Conservation (phyloP, 2,113 vertebrate genomes). For the Phalacrocorax brasilianus region DNA sequence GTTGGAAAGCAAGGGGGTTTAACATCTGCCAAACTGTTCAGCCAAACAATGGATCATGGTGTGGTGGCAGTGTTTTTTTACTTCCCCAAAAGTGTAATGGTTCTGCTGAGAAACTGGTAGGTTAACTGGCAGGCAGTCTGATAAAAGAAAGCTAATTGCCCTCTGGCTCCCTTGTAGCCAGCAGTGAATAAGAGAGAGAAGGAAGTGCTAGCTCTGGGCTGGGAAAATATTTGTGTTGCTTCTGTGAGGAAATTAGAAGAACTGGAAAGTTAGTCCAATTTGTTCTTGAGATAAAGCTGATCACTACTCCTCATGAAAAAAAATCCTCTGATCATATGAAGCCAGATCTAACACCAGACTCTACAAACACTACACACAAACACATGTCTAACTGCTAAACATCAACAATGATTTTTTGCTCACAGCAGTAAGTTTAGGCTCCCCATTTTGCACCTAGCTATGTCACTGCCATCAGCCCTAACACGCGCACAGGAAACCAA, state of each 20-base stretch:
- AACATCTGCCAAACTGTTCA: too few relatives aligned
- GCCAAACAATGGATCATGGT: too few relatives aligned
- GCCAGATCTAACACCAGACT: neutral
- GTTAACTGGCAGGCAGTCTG: neutral
- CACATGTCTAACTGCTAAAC: neutral
- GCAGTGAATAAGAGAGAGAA: neutral
- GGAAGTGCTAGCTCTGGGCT: neutral
- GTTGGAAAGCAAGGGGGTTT: too few relatives aligned
- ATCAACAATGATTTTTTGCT: neutral
- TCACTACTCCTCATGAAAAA: neutral
- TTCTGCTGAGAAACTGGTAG: neutral
- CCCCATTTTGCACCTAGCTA: neutral
- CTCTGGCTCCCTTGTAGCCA: neutral
- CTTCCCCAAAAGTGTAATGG: neutral
- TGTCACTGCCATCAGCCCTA: neutral
- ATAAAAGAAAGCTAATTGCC: neutral
- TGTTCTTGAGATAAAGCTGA: neutral
- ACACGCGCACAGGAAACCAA: neutral
- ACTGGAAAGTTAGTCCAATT: neutral
- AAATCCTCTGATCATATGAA: neutral
- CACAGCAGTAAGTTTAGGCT: neutral
- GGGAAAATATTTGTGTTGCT: neutral
- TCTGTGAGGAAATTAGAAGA: neutral
- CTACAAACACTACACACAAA: neutral
- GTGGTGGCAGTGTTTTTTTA: neutral